These are phyloP conservation scores for Callipepla squamata DNA, from an alignment of 2,113 vertebrate species.

Conservation along the genomic window DNA sequence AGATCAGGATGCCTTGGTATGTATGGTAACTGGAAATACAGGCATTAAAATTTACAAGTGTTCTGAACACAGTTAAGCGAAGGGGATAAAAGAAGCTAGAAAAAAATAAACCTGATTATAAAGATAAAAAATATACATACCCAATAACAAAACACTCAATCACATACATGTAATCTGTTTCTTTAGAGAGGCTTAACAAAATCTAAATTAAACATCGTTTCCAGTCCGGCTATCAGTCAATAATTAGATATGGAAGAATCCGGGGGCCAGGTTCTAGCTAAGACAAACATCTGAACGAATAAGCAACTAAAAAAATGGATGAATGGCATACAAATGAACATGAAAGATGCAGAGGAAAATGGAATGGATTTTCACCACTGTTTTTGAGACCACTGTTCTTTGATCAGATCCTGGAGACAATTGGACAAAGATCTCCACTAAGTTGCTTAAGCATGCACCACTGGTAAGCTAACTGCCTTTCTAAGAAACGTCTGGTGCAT, in stretches of 20 bases:
- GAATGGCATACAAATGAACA: conserved; percentile 24
- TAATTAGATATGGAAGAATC: neutral
- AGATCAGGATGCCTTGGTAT: conserved; percentile 1
- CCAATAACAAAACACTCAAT: neutral
- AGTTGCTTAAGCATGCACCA: neutral
- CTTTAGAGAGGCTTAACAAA: neutral
- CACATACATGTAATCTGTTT: neutral
- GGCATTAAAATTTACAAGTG: neutral
- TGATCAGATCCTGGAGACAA: neutral
- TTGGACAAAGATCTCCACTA: neutral
- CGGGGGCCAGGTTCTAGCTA: neutral
- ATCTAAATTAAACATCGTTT: neutral
- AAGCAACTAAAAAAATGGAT: conserved; percentile 56
- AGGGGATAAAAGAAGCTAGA: neutral
- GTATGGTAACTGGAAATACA: conserved; percentile 11
- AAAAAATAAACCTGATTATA: neutral
- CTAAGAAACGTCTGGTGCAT: neutral
- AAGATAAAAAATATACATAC: neutral
- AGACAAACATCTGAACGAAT: conserved; percentile 17
- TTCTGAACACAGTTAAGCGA: neutral
- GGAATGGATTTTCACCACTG: conserved; percentile 9
- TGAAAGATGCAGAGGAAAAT: conserved; percentile 36
- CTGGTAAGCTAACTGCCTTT: neutral
- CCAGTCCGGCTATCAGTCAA: neutral
- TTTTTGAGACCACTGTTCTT: conserved; percentile 3